Base-by-base conservation (phyloP, 2,113 vertebrate genomes). In the Daphoenositta chrysoptera region DNA sequence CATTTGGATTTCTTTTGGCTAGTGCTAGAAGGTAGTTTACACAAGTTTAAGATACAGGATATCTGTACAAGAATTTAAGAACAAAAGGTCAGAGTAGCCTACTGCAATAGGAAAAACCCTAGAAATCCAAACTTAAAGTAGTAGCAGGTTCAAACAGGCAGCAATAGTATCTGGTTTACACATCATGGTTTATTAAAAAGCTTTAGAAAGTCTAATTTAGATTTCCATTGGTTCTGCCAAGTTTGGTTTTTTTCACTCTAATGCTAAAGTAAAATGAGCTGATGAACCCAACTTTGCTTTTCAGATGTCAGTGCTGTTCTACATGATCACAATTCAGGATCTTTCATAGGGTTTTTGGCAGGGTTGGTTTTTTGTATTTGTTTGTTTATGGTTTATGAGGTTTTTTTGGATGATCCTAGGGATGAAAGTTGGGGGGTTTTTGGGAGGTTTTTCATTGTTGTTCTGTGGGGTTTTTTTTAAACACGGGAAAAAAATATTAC, bases 141-240 rank as follows among this genome's bases (percentile, higher is more conserved):
- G 47, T 30, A 72, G 58, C 70, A 73, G 47, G 87, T 91, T 95
- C 91, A 93, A 94, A 72, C 45, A 84, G 51, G 53, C 40, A 87
- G 48, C 1, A 18, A 40, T 0, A 57, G 69, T 72, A 96, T 85
- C 84, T 72, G 50, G n/a, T 86, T 94, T 85, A 65, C 81, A 68
- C 78, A 87, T 85, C 93, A 95, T 91, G 93, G 45, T 95, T 97
- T 96, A 96, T 96, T 97, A 65, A 96, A 89, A 90, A 76, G 87
- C 73, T 82, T 94, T 94, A 91, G 83, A 94, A 96, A 95, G 89
- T 96, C 93, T 93, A 91, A 97, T 97, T 94, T 78, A 81, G 63
- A 87, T 93, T 97, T 96, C 93, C 91, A 77, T 28, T 95, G 73
- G 70, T 90, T 90, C 94, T 69, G 89, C 87, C 89, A 96, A 70